phyloP scores from a whole-genome alignment of 1,140 invertebrate genomes.

The Brachionus asplanchnoidis region DNA sequence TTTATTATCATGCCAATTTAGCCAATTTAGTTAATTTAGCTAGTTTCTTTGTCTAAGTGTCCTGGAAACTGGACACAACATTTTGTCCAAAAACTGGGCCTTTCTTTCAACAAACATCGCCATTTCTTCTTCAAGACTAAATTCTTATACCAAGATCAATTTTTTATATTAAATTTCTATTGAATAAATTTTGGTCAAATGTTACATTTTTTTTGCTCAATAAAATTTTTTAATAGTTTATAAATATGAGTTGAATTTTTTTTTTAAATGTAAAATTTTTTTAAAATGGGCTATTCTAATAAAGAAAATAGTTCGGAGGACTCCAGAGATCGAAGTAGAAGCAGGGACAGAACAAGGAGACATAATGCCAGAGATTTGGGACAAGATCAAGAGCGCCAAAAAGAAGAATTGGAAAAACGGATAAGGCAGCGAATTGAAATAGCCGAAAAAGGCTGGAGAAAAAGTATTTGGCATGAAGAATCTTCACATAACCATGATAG shows the following conservation, averaged over 20 bases:
- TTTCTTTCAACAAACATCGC: not conserved
- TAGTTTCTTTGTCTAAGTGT: not conserved
- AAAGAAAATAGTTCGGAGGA: not conserved
- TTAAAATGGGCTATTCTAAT: not conserved
- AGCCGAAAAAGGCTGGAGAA: constrained; percentile 35
- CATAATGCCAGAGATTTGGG: not conserved
- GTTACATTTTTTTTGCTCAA: not conserved
- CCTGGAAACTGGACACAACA: not conserved
- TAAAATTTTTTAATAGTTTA: not conserved
- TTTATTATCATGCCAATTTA: not conserved
- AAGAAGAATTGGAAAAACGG: not conserved
- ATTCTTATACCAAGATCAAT: too few relatives aligned
- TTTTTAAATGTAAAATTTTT: not conserved
- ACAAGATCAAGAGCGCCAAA: not conserved
- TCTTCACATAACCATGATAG: constrained; percentile 20
- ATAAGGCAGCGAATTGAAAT: constrained; percentile 7
- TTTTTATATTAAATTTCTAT: too few relatives aligned
- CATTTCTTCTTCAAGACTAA: not conserved
- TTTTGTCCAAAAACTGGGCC: not conserved
- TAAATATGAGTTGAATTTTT: not conserved
- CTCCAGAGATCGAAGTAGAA: not conserved
- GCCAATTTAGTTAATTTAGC: constrained; percentile 4
- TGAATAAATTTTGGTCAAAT: not conserved
- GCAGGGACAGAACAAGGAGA: not conserved
- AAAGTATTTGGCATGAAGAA: constrained; percentile 28